These are phyloP conservation scores for Cheilosia vernalis DNA, from an alignment of 2,888 invertebrate species.

Conservation along the genomic window DNA sequence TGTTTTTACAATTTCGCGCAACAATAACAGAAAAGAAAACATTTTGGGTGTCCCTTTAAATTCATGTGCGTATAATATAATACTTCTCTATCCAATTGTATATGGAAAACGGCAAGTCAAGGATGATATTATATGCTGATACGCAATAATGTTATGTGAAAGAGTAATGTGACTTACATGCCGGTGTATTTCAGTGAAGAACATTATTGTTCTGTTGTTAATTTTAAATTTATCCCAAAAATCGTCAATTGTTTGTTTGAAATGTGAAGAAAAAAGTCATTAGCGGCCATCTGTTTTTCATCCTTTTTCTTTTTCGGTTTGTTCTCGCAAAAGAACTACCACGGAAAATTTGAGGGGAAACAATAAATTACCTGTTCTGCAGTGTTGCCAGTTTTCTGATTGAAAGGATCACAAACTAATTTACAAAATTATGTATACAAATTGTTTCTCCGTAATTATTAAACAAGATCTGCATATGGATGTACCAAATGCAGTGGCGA, in stretches of 20 bases:
- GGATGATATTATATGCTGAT: neutral
- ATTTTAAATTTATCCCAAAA: neutral
- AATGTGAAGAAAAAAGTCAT: slow-evolving; percentile 31
- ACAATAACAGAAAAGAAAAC: slow-evolving; percentile 1
- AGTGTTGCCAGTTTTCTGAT: slow-evolving; percentile 57
- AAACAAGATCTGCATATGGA: too few species aligned
- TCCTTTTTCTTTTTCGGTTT: slow-evolving; percentile 24
- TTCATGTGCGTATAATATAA: neutral
- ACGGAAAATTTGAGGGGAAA: neutral
- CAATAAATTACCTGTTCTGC: slow-evolving; percentile 8
- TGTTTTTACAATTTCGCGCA: slow-evolving; percentile 8
- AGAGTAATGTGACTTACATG: neutral
- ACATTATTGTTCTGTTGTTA: slow-evolving; percentile 1
- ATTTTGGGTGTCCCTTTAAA: too few species aligned
- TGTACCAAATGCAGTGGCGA: too few species aligned
- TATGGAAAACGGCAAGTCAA: neutral
- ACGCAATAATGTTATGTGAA: slow-evolving; percentile 34
- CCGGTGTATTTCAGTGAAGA: slow-evolving; percentile 27
- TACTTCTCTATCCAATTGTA: slow-evolving; percentile 8
- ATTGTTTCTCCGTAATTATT: too few species aligned
- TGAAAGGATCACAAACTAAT: neutral
- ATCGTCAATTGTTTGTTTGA: neutral
- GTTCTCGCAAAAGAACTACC: neutral
- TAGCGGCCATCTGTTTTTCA: slow-evolving; percentile 47
- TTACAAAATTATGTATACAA: neutral